Evolutionary conservation across 2,888 invertebrate species (phyloP), one percentile per base, ranked within the genome.

Genomic region (Villa cingulata): DNA sequence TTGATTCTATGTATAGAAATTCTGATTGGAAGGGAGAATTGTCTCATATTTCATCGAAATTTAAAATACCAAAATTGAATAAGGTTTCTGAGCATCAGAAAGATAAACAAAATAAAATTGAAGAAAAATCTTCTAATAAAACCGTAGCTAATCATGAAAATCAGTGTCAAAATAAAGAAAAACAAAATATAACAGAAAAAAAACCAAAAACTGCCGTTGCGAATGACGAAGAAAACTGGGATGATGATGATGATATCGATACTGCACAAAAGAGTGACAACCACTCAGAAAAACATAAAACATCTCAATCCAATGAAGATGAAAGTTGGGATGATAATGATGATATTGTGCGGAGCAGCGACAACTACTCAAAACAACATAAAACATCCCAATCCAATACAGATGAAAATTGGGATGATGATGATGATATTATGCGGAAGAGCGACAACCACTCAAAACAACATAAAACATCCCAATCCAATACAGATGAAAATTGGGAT

Each of bases 31-130:
- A 14, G 1, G 29, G 29, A 32, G 29, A 32, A 32, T 12, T 12
- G 12, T 32, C 29, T 3, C 29, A 32, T 32, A 12, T 32, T 32
- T 32, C 29, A 12, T 2, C 58, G 3, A 55, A 52, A n/a, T 66
- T 65, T 45, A 63, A 62, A 48, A 66, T 66, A 49, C 67, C 66
- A 27, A 45, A 45, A 39, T 15, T 38, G 6, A 38, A 14, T 37
- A 44, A 29, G 17, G 15, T 15, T 17, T 17, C 27, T n/a, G 27
- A 41, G 37, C 19, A 16, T 20, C 15, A 17, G 27, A 15, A 27
- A 42, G 38, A n/a, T 14, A 48, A 36, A 34, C 20, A 23, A 15
- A 34, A 12, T 32, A 5, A 32, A 32, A 32, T 4, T 32, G 23
- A 29, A 18, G n/a, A 19, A n/a, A 37, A 23, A 37, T 32, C 10